Base-by-base conservation (phyloP, 2,797 vertebrate species). In the Chromobotia macracanthus region DNA sequence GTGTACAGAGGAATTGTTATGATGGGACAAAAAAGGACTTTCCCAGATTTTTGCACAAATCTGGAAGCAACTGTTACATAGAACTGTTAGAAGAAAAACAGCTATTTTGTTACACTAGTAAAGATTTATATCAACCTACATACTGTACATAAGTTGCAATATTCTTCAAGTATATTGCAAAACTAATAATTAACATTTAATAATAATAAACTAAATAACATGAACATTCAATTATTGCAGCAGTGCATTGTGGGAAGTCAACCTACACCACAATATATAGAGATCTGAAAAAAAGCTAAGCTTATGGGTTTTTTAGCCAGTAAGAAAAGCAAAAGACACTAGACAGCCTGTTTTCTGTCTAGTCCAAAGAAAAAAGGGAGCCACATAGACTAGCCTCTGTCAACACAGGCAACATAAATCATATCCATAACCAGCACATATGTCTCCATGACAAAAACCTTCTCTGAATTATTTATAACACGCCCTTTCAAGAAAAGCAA, bases 401-500 rank as follows among this genome's bases (percentile, higher is more conserved):
- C 91, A 87, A 90, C 91, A 90, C 87, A 87, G 82, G 79, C 87
- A 84, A 85, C 86, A 88, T 60, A 80, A 85, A 91, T 90, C 88
- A 91, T 92, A 90, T 92, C 88, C 87, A 91, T 89, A 90, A 89
- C 86, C 87, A 81, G 83, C 83, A 88, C 85, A 86, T 81, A 80
- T 88, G 90, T 87, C 88, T 90, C 72, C 41, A 86, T 85, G 85
- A 89, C 85, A 91, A 90, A 82, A 50, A 51, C 82, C 60, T 25
- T 70, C 1, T 1, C 84, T 92, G 88, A 89, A 93, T 93, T 93
- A 93, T 92, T 90, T 70, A 82, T 82, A 75, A 21, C 55, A 38
- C 63, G 50, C 41, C 48, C 58, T 55, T 72, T 81, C 74, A 79
- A 67, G 31, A 74, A 61, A 48, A 78, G 71, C 65, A 61, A 81